Conservation (phyloP, 2,888 invertebrate species). For the Melieria omissa region DNA sequence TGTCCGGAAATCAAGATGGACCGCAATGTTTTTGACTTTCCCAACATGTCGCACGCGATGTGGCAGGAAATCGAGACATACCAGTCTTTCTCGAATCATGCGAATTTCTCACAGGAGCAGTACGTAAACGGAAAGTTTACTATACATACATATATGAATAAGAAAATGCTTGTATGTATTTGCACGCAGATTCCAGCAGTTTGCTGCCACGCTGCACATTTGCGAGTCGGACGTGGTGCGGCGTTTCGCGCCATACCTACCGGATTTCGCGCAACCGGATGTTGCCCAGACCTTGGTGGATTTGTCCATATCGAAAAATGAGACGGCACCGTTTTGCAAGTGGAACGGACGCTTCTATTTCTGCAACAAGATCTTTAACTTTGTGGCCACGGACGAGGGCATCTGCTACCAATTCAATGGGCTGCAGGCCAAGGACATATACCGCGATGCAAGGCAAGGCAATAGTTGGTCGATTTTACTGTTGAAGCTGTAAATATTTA, state of each 20-base stretch:
- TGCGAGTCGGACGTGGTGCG: constrained; percentile 59
- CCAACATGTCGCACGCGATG: constrained; percentile 51
- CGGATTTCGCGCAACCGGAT: constrained; percentile 42
- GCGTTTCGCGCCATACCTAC: constrained; percentile 51
- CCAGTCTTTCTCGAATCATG: constrained; percentile 41
- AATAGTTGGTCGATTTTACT: neutral
- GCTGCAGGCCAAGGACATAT: constrained; percentile 56
- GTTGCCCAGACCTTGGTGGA: constrained; percentile 55
- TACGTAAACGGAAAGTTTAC: constrained; percentile 36
- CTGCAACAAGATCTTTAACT: constrained; percentile 57
- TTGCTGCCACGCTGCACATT: constrained; percentile 61
- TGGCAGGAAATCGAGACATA: constrained; percentile 47
- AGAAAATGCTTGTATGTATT: neutral
- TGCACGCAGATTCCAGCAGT: constrained; percentile 49
- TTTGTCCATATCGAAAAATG: constrained; percentile 58
- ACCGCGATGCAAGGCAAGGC: constrained; percentile 52
- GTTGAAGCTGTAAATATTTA: neutral
- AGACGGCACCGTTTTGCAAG: constrained; percentile 60
- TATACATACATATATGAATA: neutral
- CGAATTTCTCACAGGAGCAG: constrained; percentile 46
- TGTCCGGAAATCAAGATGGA: constrained; percentile 66
- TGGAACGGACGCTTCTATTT: constrained; percentile 64
- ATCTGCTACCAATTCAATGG: constrained; percentile 66
- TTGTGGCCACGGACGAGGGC: constrained; percentile 63
- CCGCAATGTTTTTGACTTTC: constrained; percentile 56